Percentiles rank a stretch among this genome's conserved stretches.
These are phyloP conservation scores for Strigops habroptila DNA, from an alignment of 2,113 vertebrate species.

Conservation along the genomic window DNA sequence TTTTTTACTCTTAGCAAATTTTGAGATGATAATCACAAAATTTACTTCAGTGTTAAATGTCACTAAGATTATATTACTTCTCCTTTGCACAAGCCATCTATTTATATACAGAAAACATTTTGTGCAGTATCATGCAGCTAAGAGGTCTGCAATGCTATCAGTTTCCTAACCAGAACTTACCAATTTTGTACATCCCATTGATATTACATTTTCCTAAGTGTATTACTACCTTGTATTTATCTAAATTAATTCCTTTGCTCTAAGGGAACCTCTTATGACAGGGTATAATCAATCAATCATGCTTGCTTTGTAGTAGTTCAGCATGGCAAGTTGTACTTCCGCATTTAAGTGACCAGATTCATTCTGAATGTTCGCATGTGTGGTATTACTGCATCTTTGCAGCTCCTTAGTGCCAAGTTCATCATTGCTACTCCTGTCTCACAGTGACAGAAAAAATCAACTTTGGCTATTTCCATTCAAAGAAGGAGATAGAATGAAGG, in stretches of 20 bases:
- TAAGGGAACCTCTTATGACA: background rate
- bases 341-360: background rate
- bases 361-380: background rate
- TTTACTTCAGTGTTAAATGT: background rate
- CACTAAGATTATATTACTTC: background rate
- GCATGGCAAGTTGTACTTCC: background rate
- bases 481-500: background rate
- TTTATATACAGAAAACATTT: background rate
- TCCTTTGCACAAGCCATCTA: background rate
- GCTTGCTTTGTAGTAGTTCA: slow-evolving; percentile 7
- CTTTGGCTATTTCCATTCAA: background rate
- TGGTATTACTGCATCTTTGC: background rate
- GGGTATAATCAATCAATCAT: slow-evolving; percentile 54
- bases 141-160: background rate
- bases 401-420: background rate
- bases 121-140: background rate
- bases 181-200: background rate
- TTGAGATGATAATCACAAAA: background rate
- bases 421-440: background rate
- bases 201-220: slow-evolving; percentile 13
- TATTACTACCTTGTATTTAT: slow-evolving; percentile 51
- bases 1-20: background rate
- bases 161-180: background rate
- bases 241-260: slow-evolving; percentile 56
- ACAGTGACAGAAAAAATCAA: background rate